Base-by-base conservation (phyloP, 2,797 vertebrate species). In the Pteronotus mesoamericanus region DNA sequence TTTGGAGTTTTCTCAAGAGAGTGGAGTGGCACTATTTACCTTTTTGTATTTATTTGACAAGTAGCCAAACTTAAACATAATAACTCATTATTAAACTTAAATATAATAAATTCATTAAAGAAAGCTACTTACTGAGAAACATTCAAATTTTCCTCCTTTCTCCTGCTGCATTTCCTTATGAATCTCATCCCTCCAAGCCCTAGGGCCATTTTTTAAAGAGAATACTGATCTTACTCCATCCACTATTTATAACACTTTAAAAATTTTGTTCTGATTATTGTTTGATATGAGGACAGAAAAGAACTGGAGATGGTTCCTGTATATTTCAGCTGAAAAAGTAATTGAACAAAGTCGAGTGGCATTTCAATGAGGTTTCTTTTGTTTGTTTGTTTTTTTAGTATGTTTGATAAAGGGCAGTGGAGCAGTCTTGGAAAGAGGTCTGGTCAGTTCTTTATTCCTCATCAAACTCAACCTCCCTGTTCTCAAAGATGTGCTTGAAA, bases 1-100 rank as follows among this genome's bases (percentile, higher is more conserved):
- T 96, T 96, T 72, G 64, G 83, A 92, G 91, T 95, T 97, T 97
- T 97, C 94, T 97, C 94, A 96, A 96, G 96, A 96, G 86, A 94
- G 46, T 72, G 11, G 75, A 89, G 80, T 95, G 95, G 93, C 85
- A 78, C 69, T 97, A 68, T 96, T 97, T 97, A 79, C 94, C 53
- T 97, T 96, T 94, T 92, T 83, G 46, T 96, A 90, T 95, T 96
- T 96, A 64, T 89, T 78, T 75, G 89, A 93, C 69, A 42, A 44
- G 94, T 94, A 94, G 91, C 94, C 34, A 72, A 84, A 83, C 90
- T 92, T 82, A 87, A 82, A 86, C 84, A 55, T 59, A 96, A 59
- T 48, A 82, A 72, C 46, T 86, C n/a, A n/a, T n/a, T n/a, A n/a
- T n/a, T n/a, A n/a, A n/a, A n/a, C n/a, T n/a, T n/a, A n/a, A n/a